phyloP scores from a whole-genome alignment of 2,113 vertebrate genomes.

The Zingel zingel region DNA sequence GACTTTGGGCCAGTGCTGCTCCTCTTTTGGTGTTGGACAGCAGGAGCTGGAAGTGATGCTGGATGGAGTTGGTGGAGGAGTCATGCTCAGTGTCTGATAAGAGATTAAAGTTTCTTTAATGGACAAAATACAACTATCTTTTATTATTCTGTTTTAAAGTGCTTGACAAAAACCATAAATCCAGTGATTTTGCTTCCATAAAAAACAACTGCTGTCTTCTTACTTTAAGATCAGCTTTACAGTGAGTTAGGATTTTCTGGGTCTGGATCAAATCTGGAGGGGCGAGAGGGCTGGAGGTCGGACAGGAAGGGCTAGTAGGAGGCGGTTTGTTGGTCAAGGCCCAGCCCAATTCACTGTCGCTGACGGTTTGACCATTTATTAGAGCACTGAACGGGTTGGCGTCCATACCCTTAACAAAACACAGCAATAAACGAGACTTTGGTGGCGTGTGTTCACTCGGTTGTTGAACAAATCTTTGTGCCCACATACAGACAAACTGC shows the following conservation, averaged over 20 bases:
- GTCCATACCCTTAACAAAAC: constrained; percentile 7
- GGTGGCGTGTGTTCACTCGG: not conserved
- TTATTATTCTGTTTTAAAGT: not conserved
- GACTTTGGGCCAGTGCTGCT: not conserved
- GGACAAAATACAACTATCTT: not conserved
- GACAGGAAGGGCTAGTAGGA: not conserved
- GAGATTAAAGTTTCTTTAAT: not conserved
- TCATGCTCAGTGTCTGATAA: constrained; percentile 20
- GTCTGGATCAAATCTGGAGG: constrained; percentile 48
- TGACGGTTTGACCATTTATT: not conserved
- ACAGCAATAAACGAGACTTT: not conserved
- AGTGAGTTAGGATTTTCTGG: not conserved
- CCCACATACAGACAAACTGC: not conserved
- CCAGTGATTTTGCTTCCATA: not conserved
- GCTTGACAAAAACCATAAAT: not conserved
- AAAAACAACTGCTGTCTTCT: constrained; percentile 1
- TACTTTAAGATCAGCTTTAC: constrained; percentile 32
- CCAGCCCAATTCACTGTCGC: not conserved
- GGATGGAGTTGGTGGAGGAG: not conserved
- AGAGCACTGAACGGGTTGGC: not conserved
- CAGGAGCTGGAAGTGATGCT: not conserved
- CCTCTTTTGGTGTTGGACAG: not conserved
- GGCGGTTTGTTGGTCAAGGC: not conserved
- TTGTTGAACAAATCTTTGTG: not conserved
- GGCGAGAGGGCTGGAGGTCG: not conserved